Base-by-base conservation (phyloP, 1,140 invertebrate genomes). In the Trachymyrmex cornetzi region DNA sequence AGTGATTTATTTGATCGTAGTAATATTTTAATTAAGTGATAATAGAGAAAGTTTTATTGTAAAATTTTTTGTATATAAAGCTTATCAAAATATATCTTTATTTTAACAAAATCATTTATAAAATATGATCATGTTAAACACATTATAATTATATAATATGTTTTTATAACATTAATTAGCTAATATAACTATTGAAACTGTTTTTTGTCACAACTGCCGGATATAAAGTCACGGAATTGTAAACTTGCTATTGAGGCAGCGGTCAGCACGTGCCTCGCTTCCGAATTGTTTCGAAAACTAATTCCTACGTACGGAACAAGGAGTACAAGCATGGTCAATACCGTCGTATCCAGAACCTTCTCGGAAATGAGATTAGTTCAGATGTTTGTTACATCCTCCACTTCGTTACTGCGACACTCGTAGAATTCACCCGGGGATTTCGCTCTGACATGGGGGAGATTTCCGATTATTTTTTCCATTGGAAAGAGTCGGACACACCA, bases 281-380 rank as follows among this genome's bases (percentile, higher is more conserved):
- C 53, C 86, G 82, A 88, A 90, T 86, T 91, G 88, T 88, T 91
- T 86, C 14, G 63, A 34, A 87, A 91, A 89, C 87, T 91, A 91
- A 91, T 91, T 91, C 90, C 89, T 89, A 87, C 77, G 55, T 12
- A 66, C 11, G 61, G 50, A 66, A 75, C 79, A 55, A 84, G 67
- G 50, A 82, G 57, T 69, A 77, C 81, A 71, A 50, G 67, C 81
- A 77, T 53, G 79, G 80, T 85, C 88, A 71, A 91, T 86, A 87
- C 80, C 75, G 85, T 91, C 89, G 80, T 85, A 81, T 66, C 82
- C 87, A 88, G 87, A 91, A 61, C 80, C 85, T 71, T 80, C 63
- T 34, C 57, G 69, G 82, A 85, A 91, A 91, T 91, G 88, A 89
- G 90, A 91, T 91, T 91, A 91, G 90, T 91, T 91, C 64, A 88